A percentile compares a stretch with the other conserved stretches of the same genome.
phyloP scores from a whole-genome alignment of 2,888 invertebrate species.

The Heliconius ethilla region DNA sequence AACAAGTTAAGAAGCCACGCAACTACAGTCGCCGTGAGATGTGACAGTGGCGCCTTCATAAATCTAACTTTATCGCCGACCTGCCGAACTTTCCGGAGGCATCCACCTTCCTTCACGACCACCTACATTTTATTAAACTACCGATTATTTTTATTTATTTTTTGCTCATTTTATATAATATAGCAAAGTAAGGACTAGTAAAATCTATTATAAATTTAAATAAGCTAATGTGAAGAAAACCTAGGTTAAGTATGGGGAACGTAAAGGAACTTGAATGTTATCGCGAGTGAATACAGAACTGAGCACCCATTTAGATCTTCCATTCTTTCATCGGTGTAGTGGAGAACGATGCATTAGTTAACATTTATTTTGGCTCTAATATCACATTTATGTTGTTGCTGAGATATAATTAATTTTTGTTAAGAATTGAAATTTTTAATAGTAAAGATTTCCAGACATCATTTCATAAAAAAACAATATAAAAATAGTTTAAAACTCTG shows the following conservation, averaged over 20 bases:
- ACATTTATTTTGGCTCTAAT: too few relatives aligned
- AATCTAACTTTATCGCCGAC: conserved; percentile 72
- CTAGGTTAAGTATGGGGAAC: too few relatives aligned
- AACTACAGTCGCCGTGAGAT: conserved; percentile 18
- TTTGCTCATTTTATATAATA: not conserved
- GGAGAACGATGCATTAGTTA: rapidly evolving
- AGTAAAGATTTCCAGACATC: not conserved
- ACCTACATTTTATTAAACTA: conserved; percentile 77
- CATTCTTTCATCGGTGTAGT: too few relatives aligned
- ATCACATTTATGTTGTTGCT: too few relatives aligned
- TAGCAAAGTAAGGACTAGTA: too few relatives aligned
- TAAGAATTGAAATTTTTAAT: not conserved
- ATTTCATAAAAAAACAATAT: not conserved
- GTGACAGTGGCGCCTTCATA: conserved; percentile 54
- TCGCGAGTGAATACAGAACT: too few relatives aligned
- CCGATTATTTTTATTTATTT: conserved; percentile 45
- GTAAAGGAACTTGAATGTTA: too few relatives aligned
- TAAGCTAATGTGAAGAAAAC: too few relatives aligned
- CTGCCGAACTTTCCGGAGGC: conserved; percentile 76
- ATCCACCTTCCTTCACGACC: conserved; percentile 59
- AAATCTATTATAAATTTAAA: too few relatives aligned
- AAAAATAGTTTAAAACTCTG: not conserved
- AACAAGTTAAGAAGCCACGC: conserved; percentile 11
- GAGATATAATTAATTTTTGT: too few relatives aligned
- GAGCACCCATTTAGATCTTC: too few relatives aligned